Base-by-base conservation (phyloP, 2,113 vertebrate genomes). In the Ursus arctos region DNA sequence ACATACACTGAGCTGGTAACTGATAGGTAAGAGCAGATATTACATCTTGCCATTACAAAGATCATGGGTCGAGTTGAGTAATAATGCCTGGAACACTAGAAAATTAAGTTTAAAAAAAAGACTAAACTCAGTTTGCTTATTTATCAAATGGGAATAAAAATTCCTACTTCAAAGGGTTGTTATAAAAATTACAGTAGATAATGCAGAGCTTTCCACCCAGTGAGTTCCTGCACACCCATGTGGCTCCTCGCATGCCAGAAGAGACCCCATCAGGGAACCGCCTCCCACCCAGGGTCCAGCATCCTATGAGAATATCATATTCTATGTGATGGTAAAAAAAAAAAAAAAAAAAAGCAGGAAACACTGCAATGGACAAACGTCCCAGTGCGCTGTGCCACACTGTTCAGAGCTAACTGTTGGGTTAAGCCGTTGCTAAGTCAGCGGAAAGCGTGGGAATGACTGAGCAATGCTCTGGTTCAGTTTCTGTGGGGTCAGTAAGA, bases 151-250 rank as follows among this genome's bases (percentile, higher is more conserved):
- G 14, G 33, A 49, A 49, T 65, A 10, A 67, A 67, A 85, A 18
- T 47, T 61, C 5, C 47, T 15, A 53, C 10, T 26, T 43, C 28
- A 40, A 31, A 15, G 18, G 2, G 36, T 28, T 6, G 55, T 72
- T 19, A 40, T n/a, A 65, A 74, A 76, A 53, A 53, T 43, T 12
- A 43, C 21, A 47, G 33, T 10, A 43, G 74, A 21, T 94, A 51
- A 51, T 31, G 1, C 40, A 82, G n/a, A 4, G 2, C 21, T 67
- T 9, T 22, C 59, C 15, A 65, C 7, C 1, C 16, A 24, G 14
- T 19, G 4, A 13, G n/a, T 21, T 6, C 1, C 53, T 0, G 4
- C 19, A 24, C 21, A 24, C 3, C 16, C 19, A 0, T 11, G 4
- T 51, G 33, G 7, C 33, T 76, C 24, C 12, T 16, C 8, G 6